These are phyloP conservation scores for Caenorhabditis remanei DNA, from an alignment of 1,140 invertebrate genomes.

Conservation along the genomic window DNA sequence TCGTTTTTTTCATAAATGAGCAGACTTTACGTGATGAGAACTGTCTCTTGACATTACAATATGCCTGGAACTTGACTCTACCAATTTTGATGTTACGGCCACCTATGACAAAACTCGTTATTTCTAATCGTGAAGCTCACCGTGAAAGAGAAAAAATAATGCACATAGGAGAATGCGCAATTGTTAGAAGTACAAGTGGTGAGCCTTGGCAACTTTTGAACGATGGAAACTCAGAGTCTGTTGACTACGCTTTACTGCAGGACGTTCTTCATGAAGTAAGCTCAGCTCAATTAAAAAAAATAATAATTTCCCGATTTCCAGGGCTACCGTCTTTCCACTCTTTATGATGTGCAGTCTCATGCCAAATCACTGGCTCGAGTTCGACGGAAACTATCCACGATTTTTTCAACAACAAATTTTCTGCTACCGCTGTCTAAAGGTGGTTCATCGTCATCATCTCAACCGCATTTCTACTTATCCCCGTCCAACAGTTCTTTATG, in stretches of 20 bases:
- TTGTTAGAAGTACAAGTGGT: constrained; percentile 45
- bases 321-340: constrained; percentile 65
- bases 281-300: no score
- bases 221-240: constrained; percentile 1
- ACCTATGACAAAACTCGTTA: constrained; percentile 68
- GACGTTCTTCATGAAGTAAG: constrained; percentile 67
- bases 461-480: constrained; percentile 54
- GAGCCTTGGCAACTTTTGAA: constrained; percentile 56
- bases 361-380: constrained; percentile 55
- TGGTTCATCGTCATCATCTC: constrained; percentile 18
- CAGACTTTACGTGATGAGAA: constrained; percentile 65
- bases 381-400: constrained; percentile 35
- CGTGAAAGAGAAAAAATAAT: constrained; percentile 53
- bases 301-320: background rate
- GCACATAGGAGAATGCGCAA: constrained; percentile 58
- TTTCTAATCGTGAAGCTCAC: constrained; percentile 58
- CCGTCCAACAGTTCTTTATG: constrained; percentile 39
- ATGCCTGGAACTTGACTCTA: constrained; percentile 68
- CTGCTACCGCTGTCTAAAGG: background rate
- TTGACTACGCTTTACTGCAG: constrained; percentile 66
- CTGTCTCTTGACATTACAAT: constrained; percentile 67
- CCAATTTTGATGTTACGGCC: constrained; percentile 67
- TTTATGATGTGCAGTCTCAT: constrained; percentile 66
- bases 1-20: constrained; percentile 68
- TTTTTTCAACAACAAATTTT: constrained; percentile 18